Base-by-base conservation (phyloP, 2,888 invertebrate species). In the Drosophila yooni region DNA sequence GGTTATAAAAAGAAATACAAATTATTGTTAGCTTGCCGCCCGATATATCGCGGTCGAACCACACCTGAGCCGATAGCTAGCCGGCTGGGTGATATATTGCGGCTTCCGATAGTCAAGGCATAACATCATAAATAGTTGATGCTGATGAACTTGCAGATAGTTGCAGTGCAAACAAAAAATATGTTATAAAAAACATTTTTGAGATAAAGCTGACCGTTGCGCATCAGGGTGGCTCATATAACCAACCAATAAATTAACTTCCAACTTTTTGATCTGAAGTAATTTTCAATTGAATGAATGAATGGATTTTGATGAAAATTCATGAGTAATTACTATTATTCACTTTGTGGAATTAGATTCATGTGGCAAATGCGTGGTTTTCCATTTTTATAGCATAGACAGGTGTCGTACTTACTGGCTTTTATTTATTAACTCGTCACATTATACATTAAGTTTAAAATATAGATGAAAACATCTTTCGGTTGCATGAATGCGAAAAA, bases 371-470 rank as follows among this genome's bases (percentile, higher is more conserved):
- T 46, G 15, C 21, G 21, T 46, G 15, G 8, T 46, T 46, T 15
- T 15, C 1, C 8, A 46, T 25, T 46, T 25, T 2, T 46, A 46
- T 25, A 15, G 15, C 46, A 54, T 15, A 53, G 8, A 5, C n/a
- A 31, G 3, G 40, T 48, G 33, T 72, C 50, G 40, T 73, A 73
- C 82, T 72, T 82, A 70, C 36, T 73, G 75, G 61, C 43, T 53
- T 77, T 81, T 72, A 79, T 78, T 79, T 72, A 81, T 79, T 82
- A 61, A 66, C 58, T 82, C 53, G 76, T 68, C 70, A 76, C 82
- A 78, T 70, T 76, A 65, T 76, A 79, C 73, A 82, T 65, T 64
- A 70, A 38, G 50, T 72, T 73, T 61, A 46, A 51, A 57, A 31
- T 43, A 43, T 68, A 61, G 58, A 76, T 70, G 59, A 71, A 77